Evolutionary conservation across 2,113 vertebrate species (phyloP).

Genomic region (Orthonyx spaldingii): DNA sequence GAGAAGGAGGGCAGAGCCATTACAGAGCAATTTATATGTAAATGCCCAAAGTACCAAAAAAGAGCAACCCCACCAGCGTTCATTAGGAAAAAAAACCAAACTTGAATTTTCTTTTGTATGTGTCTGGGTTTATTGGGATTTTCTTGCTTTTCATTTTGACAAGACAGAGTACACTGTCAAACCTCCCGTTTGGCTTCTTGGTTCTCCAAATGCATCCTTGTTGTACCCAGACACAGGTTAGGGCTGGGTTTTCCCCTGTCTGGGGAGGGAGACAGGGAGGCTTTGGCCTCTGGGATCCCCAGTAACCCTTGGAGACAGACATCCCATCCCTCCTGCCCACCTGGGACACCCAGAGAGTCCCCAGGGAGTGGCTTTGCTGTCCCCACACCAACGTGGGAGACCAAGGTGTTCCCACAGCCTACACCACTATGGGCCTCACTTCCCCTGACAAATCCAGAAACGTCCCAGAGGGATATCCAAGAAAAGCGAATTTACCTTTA

Average conservation of each 20-base stretch:
- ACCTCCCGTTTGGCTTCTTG: background rate
- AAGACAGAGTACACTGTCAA: background rate
- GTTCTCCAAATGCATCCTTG: background rate
- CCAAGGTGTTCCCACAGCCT: background rate
- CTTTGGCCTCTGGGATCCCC: background rate
- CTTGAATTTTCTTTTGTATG: background rate
- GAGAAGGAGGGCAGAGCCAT: slow-evolving; percentile 68
- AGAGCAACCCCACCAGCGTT: slow-evolving; percentile 10
- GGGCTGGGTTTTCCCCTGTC: background rate
- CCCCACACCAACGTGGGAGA: fast-evolving
- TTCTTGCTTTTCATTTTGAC: background rate
- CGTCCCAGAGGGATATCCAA: background rate
- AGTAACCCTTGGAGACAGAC: background rate
- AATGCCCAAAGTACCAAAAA: slow-evolving; percentile 65
- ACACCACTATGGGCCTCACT: fast-evolving
- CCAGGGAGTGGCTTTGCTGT: background rate
- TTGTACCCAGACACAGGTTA: background rate
- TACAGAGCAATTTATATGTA: slow-evolving; percentile 77
- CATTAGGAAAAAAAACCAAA: slow-evolving; percentile 9
- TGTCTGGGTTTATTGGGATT: background rate
- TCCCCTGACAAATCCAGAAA: background rate
- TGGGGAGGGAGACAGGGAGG: fast-evolving
- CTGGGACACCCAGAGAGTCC: background rate
- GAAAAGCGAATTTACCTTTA: background rate
- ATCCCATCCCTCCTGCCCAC: background rate